Conservation (phyloP, 2,888 invertebrate genomes). For the Celastrina argiolus region DNA sequence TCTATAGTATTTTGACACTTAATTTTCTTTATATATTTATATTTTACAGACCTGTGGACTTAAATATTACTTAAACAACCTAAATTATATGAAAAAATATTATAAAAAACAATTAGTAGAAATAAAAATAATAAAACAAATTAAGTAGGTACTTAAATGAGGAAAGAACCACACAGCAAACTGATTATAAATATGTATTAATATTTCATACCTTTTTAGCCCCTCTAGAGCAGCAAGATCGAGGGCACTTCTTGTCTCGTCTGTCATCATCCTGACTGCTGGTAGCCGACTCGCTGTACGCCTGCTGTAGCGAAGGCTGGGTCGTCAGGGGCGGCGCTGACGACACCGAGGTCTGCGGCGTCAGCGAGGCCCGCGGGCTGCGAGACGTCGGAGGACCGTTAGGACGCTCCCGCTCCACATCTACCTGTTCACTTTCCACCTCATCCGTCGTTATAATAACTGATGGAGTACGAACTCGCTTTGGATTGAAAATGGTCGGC, state of each 20-base stretch:
- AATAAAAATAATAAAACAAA: neutral
- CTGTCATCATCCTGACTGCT: constrained; percentile 81
- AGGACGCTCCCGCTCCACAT: constrained; percentile 57
- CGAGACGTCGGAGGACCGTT: constrained; percentile 71
- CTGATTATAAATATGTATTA: neutral
- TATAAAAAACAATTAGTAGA: neutral
- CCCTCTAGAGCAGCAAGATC: constrained; percentile 88
- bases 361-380: constrained; percentile 66
- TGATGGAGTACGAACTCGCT: constrained; percentile 82
- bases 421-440: constrained; percentile 61
- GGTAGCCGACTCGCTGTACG: constrained; percentile 72
- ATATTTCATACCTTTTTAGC: constrained; percentile 86
- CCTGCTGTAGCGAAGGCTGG: constrained; percentile 70
- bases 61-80: no score
- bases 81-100: no score
- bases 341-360: constrained; percentile 68
- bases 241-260: constrained; percentile 79
- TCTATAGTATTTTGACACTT: no score
- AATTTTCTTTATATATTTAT: no score
- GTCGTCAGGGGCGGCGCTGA: constrained; percentile 69
- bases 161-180: neutral
- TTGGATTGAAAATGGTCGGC: constrained; percentile 89
- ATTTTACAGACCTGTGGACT: no score
- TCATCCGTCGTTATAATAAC: constrained; percentile 84
- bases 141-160: neutral